Evolutionary conservation across 2,888 invertebrate species (phyloP), one percentile per base, ranked within the genome.

Genomic region (Epirrita christyi): DNA sequence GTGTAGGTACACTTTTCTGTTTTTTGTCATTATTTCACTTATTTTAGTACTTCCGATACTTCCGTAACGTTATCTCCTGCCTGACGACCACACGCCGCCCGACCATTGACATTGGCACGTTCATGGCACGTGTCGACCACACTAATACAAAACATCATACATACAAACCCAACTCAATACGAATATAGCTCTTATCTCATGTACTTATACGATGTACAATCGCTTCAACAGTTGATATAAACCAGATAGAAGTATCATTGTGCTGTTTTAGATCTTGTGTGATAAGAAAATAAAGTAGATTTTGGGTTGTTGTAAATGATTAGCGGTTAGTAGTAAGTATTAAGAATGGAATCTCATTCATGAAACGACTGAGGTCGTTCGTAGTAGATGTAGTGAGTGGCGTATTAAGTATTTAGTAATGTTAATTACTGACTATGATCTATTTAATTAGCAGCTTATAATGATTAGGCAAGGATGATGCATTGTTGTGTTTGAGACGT

Each of bases 21-120:
- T n/a, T n/a, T n/a, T n/a, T n/a, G n/a, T n/a, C n/a, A n/a, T n/a
- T n/a, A 21, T 21, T 21, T 21, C 4, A 21, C 21, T 21, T 4
- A 21, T 21, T 21, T 21, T 3, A 2, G 21, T 21, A 21, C 21
- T 21, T 21, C 21, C 21, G 21, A 21, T 21, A 21, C 21, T 21
- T 21, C 21, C 21, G 21, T 21, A 21, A 21, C 21, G 21, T 4
- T 21, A 21, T 21, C 21, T 21, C 21, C 2, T 21, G 21, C 21
- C 4, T 21, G 21, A 21, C 21, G 21, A 21, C 2, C 21, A 21
- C 58, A 44, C 51, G 48, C 51, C 43, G 36, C 44, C 48, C 61
- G 61, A 54, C 59, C 66, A 56, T 63, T 64, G 70, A 67, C 70
- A 64, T 61, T 67, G 65, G 61, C 74, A 72, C 70, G 70, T 48